Conservation (phyloP, 2,888 invertebrate genomes). For the Amphipyra tragopoginis region DNA sequence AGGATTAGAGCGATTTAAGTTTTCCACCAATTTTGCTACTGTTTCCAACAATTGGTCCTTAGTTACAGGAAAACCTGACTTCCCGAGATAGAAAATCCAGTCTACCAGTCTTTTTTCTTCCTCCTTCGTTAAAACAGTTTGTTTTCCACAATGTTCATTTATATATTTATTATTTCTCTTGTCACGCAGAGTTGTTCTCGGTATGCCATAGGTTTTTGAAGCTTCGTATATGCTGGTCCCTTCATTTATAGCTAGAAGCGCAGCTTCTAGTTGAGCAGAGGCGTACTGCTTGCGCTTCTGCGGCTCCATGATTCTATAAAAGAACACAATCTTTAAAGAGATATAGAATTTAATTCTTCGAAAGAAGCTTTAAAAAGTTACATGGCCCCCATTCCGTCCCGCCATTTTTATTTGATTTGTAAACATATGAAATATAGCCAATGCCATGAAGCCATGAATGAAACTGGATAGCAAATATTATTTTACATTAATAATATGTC, state of each 20-base stretch:
- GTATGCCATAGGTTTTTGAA: no score
- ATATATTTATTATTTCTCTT: slow-evolving; percentile 6
- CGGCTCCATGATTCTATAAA: slow-evolving; percentile 5
- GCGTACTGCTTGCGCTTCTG: slow-evolving; percentile 4
- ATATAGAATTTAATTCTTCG: slow-evolving; percentile 3
- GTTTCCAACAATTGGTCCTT: slow-evolving; percentile 10
- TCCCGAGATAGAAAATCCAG: slow-evolving; percentile 4
- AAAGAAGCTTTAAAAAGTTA: slow-evolving; percentile 5
- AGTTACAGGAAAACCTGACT: slow-evolving; percentile 9
- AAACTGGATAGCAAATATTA: slow-evolving; percentile 10
- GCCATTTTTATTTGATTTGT: slow-evolving; percentile 3
- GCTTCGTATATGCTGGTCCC: no score
- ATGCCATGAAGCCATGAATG: slow-evolving; percentile 4
- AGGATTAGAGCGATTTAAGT: slow-evolving; percentile 6
- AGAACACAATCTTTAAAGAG: slow-evolving; percentile 6
- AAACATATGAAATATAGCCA: slow-evolving; percentile 3
- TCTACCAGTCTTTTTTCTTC: slow-evolving; percentile 5
- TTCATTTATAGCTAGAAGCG: no score
- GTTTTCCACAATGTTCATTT: slow-evolving; percentile 9
- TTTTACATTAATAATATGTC: slow-evolving; percentile 8
- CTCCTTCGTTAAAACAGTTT: slow-evolving; percentile 8
- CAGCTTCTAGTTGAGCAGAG: no score
- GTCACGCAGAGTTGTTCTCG: not conserved
- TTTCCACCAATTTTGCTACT: slow-evolving; percentile 7
- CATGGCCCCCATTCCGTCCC: slow-evolving; percentile 2